Base-by-base conservation (phyloP, 2,888 invertebrate species). In the Aquatica leii region DNA sequence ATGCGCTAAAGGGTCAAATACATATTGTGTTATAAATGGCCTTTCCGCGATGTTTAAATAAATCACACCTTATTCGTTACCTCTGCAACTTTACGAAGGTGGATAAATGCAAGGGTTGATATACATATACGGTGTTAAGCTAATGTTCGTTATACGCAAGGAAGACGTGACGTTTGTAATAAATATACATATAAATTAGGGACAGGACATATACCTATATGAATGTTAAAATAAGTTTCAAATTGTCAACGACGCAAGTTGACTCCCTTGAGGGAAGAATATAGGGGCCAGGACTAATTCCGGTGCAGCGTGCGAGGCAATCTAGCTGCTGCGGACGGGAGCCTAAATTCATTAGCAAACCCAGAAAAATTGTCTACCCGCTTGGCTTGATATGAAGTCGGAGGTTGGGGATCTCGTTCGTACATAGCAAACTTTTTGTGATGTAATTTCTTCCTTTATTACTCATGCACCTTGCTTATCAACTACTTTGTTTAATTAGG, bases 141-240 rank as follows among this genome's bases (percentile, higher is more conserved):
- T 66, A 66, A 69, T 65, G 68, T 65, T 67, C 60, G 63, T 68
- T 68, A 68, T 64, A 62, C 62, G 65, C 60, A 62, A 67, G 62
- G 67, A 71, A 68, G 71, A 70, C 64, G 68, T 53, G 68, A 58
- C 74, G 73, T 75, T 77, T 73, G 77, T 81, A 81, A 82, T 81
- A 81, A 82, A 82, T 82, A 82, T 82, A 81, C 81, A 82, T 82
- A 80, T 81, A 81, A 81, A 81, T 81, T 81, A 81, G 77, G 78
- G 77, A 72, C 77, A 66, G 73, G 73, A 75, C 76, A 74, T 74
- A 76, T 76, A 78, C 78, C 79, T 81, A 81, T 83, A 83, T 83
- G 83, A 83, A 83, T 83, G 83, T 82, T 83, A 82, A 83, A 83
- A 83, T 83, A 83, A 83, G 82, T 82, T 83, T 82, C 80, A 83